Conservation (phyloP, 2,888 invertebrate species). For the Ormyrus rosae region DNA sequence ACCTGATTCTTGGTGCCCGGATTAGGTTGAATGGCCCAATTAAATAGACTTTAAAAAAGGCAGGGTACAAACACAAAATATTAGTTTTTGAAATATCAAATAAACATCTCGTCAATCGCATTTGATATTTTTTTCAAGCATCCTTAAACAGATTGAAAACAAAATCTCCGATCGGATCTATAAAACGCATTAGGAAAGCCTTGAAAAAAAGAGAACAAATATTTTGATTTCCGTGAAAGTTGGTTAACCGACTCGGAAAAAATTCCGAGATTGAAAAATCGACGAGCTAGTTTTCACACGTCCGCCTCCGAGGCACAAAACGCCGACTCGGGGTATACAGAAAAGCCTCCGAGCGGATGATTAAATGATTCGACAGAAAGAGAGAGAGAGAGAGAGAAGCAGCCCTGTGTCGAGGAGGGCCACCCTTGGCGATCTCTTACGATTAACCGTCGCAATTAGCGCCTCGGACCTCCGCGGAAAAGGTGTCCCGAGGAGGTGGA, state of each 20-base stretch:
- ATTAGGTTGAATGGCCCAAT: not conserved
- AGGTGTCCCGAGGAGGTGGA: not conserved
- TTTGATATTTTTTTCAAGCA: too few relatives aligned
- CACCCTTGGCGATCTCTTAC: conserved; percentile 6
- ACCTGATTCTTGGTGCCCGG: conserved; percentile 6
- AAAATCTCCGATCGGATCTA: too few relatives aligned
- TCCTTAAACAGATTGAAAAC: too few relatives aligned
- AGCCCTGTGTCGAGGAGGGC: not conserved
- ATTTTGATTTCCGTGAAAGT: too few relatives aligned
- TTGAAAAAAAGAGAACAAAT: too few relatives aligned
- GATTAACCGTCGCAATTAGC: conserved; percentile 34
- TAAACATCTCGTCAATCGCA: too few relatives aligned
- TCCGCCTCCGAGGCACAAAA: not conserved
- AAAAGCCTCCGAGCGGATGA: not conserved
- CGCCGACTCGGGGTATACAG: not conserved
- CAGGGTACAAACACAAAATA: too few relatives aligned
- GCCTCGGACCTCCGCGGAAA: not conserved
- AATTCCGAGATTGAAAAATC: conserved; percentile 2
- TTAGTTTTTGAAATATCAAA: too few relatives aligned
- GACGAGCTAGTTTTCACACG: conserved; percentile 26
- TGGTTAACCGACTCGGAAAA: too few relatives aligned
- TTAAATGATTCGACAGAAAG: conserved; percentile 20
- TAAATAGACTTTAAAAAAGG: not conserved
- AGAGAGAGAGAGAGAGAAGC: conserved; percentile 20
- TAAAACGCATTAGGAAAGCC: too few relatives aligned